phyloP scores from a whole-genome alignment of 1,140 invertebrate species.

The Camponotus vicinus region DNA sequence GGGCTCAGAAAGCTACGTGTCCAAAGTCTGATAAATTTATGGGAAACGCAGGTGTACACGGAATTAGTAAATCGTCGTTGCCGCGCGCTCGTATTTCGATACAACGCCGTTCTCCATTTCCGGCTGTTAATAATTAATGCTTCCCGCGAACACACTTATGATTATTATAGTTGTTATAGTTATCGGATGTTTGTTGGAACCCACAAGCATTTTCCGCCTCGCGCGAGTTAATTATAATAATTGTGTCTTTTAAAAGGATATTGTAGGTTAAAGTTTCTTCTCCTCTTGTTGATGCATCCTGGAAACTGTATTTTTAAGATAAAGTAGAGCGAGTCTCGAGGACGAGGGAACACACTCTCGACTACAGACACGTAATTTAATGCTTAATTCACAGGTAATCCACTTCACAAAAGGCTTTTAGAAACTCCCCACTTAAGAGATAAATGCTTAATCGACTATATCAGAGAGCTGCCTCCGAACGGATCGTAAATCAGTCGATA shows the following conservation, averaged over 20 bases:
- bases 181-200: neutral
- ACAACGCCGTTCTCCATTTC: slow-evolving; percentile 36
- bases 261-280: neutral
- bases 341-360: no score
- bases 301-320: neutral
- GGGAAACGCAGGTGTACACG: slow-evolving; percentile 57
- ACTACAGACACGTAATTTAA: neutral
- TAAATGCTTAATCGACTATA: slow-evolving; percentile 59
- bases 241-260: neutral
- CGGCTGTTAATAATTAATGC: slow-evolving; percentile 40
- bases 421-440: slow-evolving; percentile 41
- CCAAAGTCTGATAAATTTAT: slow-evolving; percentile 57
- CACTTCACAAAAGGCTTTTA: slow-evolving; percentile 16
- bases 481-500: slow-evolving; percentile 53
- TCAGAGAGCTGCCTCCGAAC: slow-evolving; percentile 6
- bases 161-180: slow-evolving; percentile 37
- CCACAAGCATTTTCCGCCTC: neutral
- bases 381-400: slow-evolving; percentile 26
- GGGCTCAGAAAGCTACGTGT: slow-evolving; percentile 53
- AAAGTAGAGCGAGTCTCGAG: neutral
- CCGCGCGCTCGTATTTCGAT: neutral
- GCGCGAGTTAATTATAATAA: neutral
- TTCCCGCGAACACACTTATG: neutral
- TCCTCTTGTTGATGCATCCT: neutral
- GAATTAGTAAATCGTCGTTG: slow-evolving; percentile 58